These are phyloP conservation scores for Halesus radiatus DNA, from an alignment of 1,140 invertebrate species.

Conservation along the genomic window DNA sequence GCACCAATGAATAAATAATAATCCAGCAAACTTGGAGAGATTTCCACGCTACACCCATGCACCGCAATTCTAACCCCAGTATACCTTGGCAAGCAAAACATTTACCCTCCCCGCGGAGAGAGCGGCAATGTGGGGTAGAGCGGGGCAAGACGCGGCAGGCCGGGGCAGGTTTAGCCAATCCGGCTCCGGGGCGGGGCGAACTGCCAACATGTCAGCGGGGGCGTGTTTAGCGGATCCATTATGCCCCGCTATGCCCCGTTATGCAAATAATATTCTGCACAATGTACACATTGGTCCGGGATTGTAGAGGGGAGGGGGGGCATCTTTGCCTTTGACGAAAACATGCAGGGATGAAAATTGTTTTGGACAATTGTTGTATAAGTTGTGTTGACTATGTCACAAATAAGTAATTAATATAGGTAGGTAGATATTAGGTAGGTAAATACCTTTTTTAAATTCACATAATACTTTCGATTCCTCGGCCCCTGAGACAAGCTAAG, in stretches of 20 bases:
- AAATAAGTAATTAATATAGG: no score
- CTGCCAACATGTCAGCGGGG: constrained; percentile 55
- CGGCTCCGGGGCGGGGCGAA: constrained; percentile 28
- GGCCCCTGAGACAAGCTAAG: no score
- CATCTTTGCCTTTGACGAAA: constrained; percentile 27
- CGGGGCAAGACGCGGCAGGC: constrained; percentile 15
- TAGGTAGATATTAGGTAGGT: no score
- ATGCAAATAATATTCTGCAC: constrained; percentile 59
- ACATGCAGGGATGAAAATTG: constrained; percentile 17
- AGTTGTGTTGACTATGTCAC: no score
- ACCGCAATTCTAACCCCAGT: constrained; percentile 51
- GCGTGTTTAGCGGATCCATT: constrained; percentile 45
- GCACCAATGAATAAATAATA: no score
- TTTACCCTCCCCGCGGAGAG: constrained; percentile 41
- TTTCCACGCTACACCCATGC: constrained; percentile 26
- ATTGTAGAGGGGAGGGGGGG: constrained; percentile 24
- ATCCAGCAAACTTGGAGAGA: no score
- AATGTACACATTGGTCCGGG: constrained; percentile 56
- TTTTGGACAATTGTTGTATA: no score
- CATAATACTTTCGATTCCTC: no score
- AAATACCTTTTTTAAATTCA: no score
- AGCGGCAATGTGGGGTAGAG: neutral
- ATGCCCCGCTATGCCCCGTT: constrained; percentile 57
- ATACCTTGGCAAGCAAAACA: constrained; percentile 57
- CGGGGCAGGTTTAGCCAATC: constrained; percentile 43